Base-by-base conservation (phyloP, 1,140 invertebrate species). In the Drosophila tsacasi region DNA sequence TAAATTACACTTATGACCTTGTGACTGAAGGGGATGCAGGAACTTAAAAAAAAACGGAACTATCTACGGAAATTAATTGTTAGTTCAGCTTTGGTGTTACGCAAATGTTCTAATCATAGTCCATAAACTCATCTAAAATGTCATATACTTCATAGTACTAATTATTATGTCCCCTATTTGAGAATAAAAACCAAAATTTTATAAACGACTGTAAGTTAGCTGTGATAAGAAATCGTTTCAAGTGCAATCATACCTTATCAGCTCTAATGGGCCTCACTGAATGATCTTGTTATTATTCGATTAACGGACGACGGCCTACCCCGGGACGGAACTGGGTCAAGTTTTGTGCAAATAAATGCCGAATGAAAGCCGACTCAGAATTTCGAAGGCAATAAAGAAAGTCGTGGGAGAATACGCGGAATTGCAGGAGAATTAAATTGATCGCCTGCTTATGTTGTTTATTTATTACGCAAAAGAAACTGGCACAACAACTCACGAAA, bases 391-490 rank as follows among this genome's bases (percentile, higher is more conserved):
- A 64, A 52, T 63, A 59, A 79, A 79, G 59, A 72, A 79, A 79
- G 76, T 58, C 50, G 30, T n/a, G 39, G 68, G 67, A 64, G 49
- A 57, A n/a, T 69, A 68, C 46, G 58, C 39, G 39, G 30, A 75
- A 54, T 54, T 47, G 50, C 52, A 65, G 61, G 54, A 61, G 67
- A 72, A 74, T 47, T 73, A 54, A 54, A 32, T 55, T 27, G 47
- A 75, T 73, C 47, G 67, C 37, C 47, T 25, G 37, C 37, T 63
- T 42, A 6, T 32, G 46, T 47, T 75, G 40, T 75, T 75, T 52
- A 67, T 67, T 75, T 67, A 68, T 89, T 89, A 89, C 85, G 85
- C 72, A 89, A 89, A 85, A 71, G 32, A 74, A 89, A 90, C 74
- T 76, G 75, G 84, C 52, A 68, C 69, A 59, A 76, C 84, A 61